Base-by-base conservation (phyloP, 2,113 vertebrate genomes). In the Tonatia bakeri region DNA sequence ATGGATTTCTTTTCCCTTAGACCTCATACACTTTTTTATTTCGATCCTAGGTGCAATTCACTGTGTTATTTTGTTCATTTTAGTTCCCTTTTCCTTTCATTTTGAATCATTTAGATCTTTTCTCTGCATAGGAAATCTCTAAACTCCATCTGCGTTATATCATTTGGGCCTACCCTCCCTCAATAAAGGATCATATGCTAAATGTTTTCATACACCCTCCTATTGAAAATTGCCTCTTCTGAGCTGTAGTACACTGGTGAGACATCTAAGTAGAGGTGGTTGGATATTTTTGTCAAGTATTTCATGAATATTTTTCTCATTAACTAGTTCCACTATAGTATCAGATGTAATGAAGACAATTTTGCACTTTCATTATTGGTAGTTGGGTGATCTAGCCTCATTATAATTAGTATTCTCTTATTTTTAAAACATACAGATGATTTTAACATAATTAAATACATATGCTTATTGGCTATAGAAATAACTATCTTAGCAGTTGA, bases 381-480 rank as follows among this genome's bases (percentile, higher is more conserved):
- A 76, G 26, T 40, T 87, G 20, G 4, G 2, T 64, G 17, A 87
- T 56, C 28, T 90, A 73, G 2, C 6, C 81, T n/a, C 77, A 40
- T 83, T 91, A 33, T 93, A 90, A 82, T 81, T 80, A 80, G 69
- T 96, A 50, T 33, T 70, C 1, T 83, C 4, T 47, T 22, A 72
- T 33, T 64, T 36, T 69, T 92, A 75, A 89, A 73, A 77, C 17
- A 93, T 47, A 56, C 11, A 79, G 4, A 7, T 91, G 1, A 83
- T 47, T 89, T 92, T 97, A 54, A 83, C 52, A 82, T 54, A 54
- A 54, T 20, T 94, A 75, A 93, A 69, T 8, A 93, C 10, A 36
- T 87, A 50, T 31, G 31, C 19, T 94, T 12, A 72, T 45, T 92
- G 33, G 33, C 38, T 90, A 6, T 76, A 47, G 7, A 87, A 72